Conservation (phyloP, 1,140 invertebrate genomes). For the Schlechtendalia chinensis region DNA sequence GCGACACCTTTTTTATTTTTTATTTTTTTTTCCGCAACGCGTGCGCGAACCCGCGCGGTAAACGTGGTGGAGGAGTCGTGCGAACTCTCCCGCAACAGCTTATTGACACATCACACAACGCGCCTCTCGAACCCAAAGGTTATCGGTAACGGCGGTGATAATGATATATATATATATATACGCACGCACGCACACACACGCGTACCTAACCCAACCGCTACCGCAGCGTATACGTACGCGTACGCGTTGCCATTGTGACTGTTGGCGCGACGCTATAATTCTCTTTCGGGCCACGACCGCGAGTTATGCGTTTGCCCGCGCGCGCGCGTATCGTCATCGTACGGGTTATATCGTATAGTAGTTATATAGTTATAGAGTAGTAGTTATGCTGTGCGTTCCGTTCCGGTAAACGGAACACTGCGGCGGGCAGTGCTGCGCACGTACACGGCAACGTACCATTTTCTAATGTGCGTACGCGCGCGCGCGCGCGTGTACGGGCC, state of each 20-base stretch:
- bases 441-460: too few species aligned
- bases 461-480: too few species aligned
- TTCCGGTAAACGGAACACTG: not conserved
- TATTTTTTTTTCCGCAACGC: too few species aligned
- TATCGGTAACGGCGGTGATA: conserved; percentile 22
- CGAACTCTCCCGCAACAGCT: conserved; percentile 10
- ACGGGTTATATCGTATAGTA: conserved; percentile 10
- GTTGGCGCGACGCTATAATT: too few species aligned
- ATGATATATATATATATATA: conserved; percentile 29
- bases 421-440: too few species aligned
- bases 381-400: too few species aligned
- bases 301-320: conserved; percentile 1
- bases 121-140: conserved; percentile 37
- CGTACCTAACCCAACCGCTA: too few species aligned
- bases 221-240: too few species aligned
- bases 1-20: conserved; percentile 33
- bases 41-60: too few species aligned
- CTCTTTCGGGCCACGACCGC: conserved; percentile 40
- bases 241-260: too few species aligned
- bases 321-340: not conserved
- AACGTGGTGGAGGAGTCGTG: conserved; percentile 39
- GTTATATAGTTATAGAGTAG: too few species aligned
- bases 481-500: not conserved
- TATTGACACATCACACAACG: conserved; percentile 49
- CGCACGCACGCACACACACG: too few species aligned